Evolutionary conservation across 2,888 invertebrate genomes (phyloP), one percentile per base, ranked within the genome.

Genomic region (Vesta saturnalis): DNA sequence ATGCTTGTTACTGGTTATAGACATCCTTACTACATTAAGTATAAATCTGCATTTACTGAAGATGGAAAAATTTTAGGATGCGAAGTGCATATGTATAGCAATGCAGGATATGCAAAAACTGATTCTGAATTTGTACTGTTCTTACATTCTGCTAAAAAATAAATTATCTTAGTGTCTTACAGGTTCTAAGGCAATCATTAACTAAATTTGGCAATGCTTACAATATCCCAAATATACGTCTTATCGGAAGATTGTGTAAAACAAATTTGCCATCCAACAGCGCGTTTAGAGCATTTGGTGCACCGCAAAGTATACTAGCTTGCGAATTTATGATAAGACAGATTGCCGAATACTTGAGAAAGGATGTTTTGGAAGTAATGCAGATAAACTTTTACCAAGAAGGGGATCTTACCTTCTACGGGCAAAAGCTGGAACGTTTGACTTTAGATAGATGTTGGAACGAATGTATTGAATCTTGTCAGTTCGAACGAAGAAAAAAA

Each of bases 261-360:
- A 98, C 97, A 0, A 96, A 98, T 85, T 82, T 95, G 57, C 92
- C 96, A 0, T 95, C 96, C 0, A 96, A 96, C 80, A 97, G 97
- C 0, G 97, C 97, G 0, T 97, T 97, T 78, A 87, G 97, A 76
- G 96, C 95, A 1, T 96, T 96, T 78, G 96, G 96, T 5, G 95
- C 92, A 0, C 96, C 96, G 0, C 96, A 96, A 76, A 95, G 92
- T 21, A 95, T 96, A 95, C 93, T 94, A 79, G 89, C 91, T 1
- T 92, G 89, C 0, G 97, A 97, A 83, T 89, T 87, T 74, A 91
- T 94, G 74, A 87, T 94, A 35, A 86, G 92, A 71, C 91, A 94
- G 72, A 87, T 96, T n/a, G 95, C 96, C 0, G 86, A 87, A 30
- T 88, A 86, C 74, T 84, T 95, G 18, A 87, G 88, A 0, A 89